Evolutionary conservation across 2,888 invertebrate genomes (phyloP).

Genomic region (Capitulum mitella): DNA sequence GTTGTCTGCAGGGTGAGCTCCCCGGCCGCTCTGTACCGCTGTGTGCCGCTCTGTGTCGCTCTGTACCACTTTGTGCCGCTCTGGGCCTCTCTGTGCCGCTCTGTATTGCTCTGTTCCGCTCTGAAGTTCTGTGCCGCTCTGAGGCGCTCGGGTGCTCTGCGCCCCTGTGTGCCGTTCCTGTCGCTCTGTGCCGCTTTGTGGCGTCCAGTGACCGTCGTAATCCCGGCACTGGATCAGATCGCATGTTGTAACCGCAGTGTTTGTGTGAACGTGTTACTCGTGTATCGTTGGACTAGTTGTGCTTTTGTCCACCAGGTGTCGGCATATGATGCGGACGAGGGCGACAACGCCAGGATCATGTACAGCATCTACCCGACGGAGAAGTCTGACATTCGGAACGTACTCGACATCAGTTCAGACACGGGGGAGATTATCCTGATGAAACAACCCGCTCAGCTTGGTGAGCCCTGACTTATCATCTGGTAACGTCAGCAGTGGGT

Average conservation of each 20-base stretch:
- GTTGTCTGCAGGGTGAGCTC: neutral
- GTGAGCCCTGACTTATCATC: neutral
- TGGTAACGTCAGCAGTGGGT: no score
- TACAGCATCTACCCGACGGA: slow-evolving; percentile 70
- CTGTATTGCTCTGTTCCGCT: neutral
- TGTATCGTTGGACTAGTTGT: no score
- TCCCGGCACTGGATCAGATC: no score
- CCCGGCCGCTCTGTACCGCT: no score
- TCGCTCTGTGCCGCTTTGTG: no score
- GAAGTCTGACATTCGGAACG: slow-evolving; percentile 55
- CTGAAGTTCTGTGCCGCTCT: neutral
- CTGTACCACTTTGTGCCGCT: neutral
- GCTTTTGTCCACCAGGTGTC: slow-evolving; percentile 51
- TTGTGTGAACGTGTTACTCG: no score
- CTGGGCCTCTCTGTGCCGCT: neutral
- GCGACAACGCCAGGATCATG: slow-evolving; percentile 59
- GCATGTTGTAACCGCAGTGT: no score
- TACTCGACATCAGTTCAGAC: slow-evolving; percentile 65
- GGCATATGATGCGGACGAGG: slow-evolving; percentile 73
- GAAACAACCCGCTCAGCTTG: slow-evolving; percentile 30
- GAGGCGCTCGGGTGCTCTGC: no score
- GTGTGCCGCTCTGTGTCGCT: no score
- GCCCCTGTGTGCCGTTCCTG: no score
- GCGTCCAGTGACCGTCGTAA: no score
- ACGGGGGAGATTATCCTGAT: slow-evolving; percentile 64